Evolutionary conservation across 2,888 invertebrate genomes (phyloP), one percentile per base, ranked within the genome.

Genomic region (Orchesella flavescens): DNA sequence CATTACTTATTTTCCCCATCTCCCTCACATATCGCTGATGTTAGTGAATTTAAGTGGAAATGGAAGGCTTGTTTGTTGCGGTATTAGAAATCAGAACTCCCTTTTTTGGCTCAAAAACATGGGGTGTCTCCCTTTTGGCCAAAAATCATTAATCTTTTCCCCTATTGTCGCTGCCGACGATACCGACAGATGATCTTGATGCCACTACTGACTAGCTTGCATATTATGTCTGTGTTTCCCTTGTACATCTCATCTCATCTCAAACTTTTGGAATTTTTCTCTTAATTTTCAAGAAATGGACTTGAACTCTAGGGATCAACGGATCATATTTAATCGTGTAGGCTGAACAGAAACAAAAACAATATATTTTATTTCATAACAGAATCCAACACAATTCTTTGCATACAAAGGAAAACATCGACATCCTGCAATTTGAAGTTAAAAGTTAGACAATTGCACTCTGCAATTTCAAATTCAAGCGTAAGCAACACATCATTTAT

Each of bases 61-160:
- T 78, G 53, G 80, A 83, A 85, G 84, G 80, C 84, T 86, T 85
- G 81, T 86, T 85, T 86, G 85, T 83, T 87, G 87, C 75, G 74
- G 74, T 73, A 76, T 85, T 84, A 73, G 85, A 87, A 86, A 86
- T 86, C 85, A 86, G 84, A 85, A 83, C 84, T 85, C 84, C 59
- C 77, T 77, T 66, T 80, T 80, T 80, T 80, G 73, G 80, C 80
- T 74, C 66, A 80, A 80, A 80, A 80, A 80, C 72, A 57, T 73
- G 65, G 79, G 79, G 73, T 80, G 80, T 80, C 80, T 80, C 80
- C 80, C 80, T 80, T 80, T 80, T 73, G 66, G 74, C 80, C 74
- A 81, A 85, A 86, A 87, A 86, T 86, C 86, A 87, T 86, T 86
- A 87, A 87, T 86, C 87, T 85, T 78, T 87, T 85, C 85, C 86